phyloP scores from a whole-genome alignment of 1,140 invertebrate species.

The Phthorimaea operculella region DNA sequence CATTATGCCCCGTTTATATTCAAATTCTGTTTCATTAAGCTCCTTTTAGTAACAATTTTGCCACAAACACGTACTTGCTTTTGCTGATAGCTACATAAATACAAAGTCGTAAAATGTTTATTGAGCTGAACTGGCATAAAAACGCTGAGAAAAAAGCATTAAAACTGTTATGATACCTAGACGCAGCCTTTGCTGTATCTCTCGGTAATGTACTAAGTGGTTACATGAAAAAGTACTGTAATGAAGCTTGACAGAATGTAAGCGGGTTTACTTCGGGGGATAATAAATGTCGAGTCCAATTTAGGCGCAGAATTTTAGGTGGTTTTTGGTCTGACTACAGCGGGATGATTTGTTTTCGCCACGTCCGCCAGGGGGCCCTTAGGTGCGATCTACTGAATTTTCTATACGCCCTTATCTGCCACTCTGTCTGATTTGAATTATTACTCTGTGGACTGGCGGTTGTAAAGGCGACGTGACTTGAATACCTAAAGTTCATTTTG shows the following conservation, averaged over 20 bases:
- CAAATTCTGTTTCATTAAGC: not conserved
- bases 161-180: not conserved
- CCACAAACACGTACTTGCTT: no score
- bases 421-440: slow-evolving; percentile 27
- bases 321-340: slow-evolving; percentile 3
- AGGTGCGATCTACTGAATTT: slow-evolving; percentile 12
- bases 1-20: not conserved
- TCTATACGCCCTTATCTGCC: slow-evolving; percentile 13
- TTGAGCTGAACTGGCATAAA: not conserved
- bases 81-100: no score
- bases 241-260: not conserved
- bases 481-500: slow-evolving; percentile 11
- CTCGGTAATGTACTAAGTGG: not conserved
- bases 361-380: slow-evolving; percentile 6
- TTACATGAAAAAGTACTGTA: not conserved
- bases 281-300: slow-evolving; percentile 6
- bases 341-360: slow-evolving; percentile 2
- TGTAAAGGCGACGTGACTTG: slow-evolving; percentile 18
- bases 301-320: not conserved
- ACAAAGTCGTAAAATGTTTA: not conserved
- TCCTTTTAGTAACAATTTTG: not conserved
- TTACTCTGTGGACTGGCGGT: slow-evolving; percentile 16
- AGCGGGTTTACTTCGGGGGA: not conserved
- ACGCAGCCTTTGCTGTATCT: not conserved
- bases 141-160: not conserved